These are phyloP conservation scores for Battus philenor DNA, from an alignment of 1,140 invertebrate genomes.

Conservation along the genomic window DNA sequence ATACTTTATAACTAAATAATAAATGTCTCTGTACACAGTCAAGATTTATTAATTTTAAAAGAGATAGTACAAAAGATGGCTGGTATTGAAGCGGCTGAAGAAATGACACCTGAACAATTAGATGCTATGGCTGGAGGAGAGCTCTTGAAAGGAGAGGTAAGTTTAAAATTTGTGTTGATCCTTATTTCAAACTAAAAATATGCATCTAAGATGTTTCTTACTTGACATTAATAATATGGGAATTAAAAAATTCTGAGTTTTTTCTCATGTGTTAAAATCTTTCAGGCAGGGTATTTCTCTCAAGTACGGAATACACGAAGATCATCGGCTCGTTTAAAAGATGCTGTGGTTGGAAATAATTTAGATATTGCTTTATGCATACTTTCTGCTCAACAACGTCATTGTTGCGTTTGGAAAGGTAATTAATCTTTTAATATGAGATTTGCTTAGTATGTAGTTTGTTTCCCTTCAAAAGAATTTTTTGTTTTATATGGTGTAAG, in stretches of 20 bases:
- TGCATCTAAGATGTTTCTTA: too few relatives aligned
- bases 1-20: background rate
- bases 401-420: slow-evolving; percentile 81
- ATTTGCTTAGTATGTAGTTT: too few relatives aligned
- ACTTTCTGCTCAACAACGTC: slow-evolving; percentile 97
- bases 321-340: slow-evolving; percentile 96
- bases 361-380: slow-evolving; percentile 95
- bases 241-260: too few relatives aligned
- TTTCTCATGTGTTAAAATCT: slow-evolving; percentile 10
- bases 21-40: slow-evolving; percentile 73
- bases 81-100: slow-evolving; percentile 97
- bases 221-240: too few relatives aligned
- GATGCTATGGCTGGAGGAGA: slow-evolving; percentile 98
- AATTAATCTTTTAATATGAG: too few relatives aligned
- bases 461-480: too few relatives aligned
- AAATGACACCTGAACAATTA: slow-evolving; percentile 97
- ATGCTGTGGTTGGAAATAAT: slow-evolving; percentile 93
- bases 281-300: slow-evolving; percentile 92
- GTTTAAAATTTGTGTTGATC: too few relatives aligned
- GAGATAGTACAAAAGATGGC: slow-evolving; percentile 99
- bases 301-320: slow-evolving; percentile 98
- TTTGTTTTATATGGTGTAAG: too few relatives aligned
- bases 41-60: slow-evolving; percentile 96
- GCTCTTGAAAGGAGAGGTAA: slow-evolving; percentile 93
- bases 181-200: background rate